Base-by-base conservation (phyloP, 2,113 vertebrate genomes). In the Tympanuchus pallidicinctus region DNA sequence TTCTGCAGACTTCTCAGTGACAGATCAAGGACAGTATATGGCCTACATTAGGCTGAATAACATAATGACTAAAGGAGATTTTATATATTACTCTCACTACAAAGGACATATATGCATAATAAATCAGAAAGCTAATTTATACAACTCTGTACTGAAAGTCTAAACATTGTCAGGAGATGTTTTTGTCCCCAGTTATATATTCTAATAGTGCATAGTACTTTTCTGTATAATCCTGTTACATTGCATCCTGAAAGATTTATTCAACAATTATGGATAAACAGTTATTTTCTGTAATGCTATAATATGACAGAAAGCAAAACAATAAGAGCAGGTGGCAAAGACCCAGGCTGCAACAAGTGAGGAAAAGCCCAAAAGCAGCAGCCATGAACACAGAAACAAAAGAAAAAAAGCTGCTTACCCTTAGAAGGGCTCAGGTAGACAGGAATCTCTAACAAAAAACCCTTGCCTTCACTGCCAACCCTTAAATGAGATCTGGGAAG, bases 111-210 rank as follows among this genome's bases (percentile, higher is more conserved):
- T 1, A 27, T 40, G 63, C 40, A 38, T 38, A 90, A 20, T 96
- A 86, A 95, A 94, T 93, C 83, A 93, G 73, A 75, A 81, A 90
- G 13, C 5, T 65, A 88, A 45, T 6, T 47, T 85, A 81, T 84
- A 54, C 1, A 3, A 30, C 22, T 60, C 38, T 60, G 10, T 9
- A 18, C 4, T 79, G 28, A 12, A 89, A 79, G 70, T 28, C 36
- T 76, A 13, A 66, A 73, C 11, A 14, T 10, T 82, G 48, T 15
- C 34, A 92, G 69, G n/a, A 76, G 3, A 2, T 43, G 61, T 20
- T 82, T 88, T 78, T 83, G 36, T 78, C 18, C 74, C 13, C 12
- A 32, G 78, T 71, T 70, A 42, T 36, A 20, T 76, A 42, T 59
- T 73, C 32, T 48, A 28, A 63, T 27, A 13, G 5, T 54, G 82